Evolutionary conservation across 2,797 vertebrate genomes (phyloP), one percentile per base, ranked within the genome.

Genomic region (Sebastes oblongus): DNA sequence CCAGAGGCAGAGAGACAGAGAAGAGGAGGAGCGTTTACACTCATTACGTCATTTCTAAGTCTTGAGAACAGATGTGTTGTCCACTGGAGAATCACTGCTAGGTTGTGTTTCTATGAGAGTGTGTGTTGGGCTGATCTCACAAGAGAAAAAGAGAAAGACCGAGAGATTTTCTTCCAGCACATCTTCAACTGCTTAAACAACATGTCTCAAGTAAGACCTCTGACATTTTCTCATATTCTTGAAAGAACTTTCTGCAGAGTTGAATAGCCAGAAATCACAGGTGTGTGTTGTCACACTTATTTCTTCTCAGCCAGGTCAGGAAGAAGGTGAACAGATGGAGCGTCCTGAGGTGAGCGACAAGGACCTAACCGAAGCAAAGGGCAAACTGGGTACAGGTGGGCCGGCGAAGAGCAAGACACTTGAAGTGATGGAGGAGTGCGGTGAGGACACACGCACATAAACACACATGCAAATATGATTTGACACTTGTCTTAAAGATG

Each of bases 401-500:
- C 92, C 95, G 24, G 93, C 96, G 73, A 98, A 98, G 93, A 96
- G 98, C 89, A 99, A 99, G 94, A 99, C 98, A 1, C 95, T 97
- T 79, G 96, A 98, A 95, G 98, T 99, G 72, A 97, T 99, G 97
- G 95, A 96, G 78, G 95, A 99, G 80, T 99, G 97, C 3, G 98
- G 98, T 99, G 86, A 97, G 98, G 92, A 34, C 34, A 11, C 32
- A 66, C 11, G 50, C 14, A 58, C 18, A 50, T 3, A 65, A 29
- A 78, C 32, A 30, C n/a, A 66, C 52, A 59, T 4, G 20, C 1
- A 29, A 24, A 60, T 8, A 39, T 55, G 50, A 72, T 72, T 39
- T 50, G 4, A 56, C 54, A 46, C 20, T 27, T 25, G 25, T 58
- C 8, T 69, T 22, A 6, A 2, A 42, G 60, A 46, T 42, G 24